Base-by-base conservation (phyloP, 2,797 vertebrate species). In the Avahi laniger region DNA sequence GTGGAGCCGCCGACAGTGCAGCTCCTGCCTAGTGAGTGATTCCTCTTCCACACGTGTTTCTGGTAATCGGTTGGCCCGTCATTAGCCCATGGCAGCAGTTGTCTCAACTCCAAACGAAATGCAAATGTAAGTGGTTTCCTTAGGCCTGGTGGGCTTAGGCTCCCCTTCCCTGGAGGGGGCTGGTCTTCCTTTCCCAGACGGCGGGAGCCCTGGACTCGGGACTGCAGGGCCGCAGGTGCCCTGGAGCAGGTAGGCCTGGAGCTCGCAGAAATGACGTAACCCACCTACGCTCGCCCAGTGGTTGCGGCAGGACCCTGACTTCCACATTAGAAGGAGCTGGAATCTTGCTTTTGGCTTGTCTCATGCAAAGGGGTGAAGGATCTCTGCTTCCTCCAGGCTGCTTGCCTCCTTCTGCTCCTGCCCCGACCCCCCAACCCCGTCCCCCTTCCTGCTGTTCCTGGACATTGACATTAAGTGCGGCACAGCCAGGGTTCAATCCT, bases 31-130 rank as follows among this genome's bases (percentile, higher is more conserved):
- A 90, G 93, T 94, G 97, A 97, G 83, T 48, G 94, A 94, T 48
- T 96, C 96, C 93, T 98, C 97, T 97, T 94, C 95, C 91, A 88
- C 89, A 96, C 97, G 75, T 50, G 97, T 97, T 97, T 95, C 97
- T 97, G 50, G 90, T 94, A 92, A 98, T 97, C 97, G 97, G 78
- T 79, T 95, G 97, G 80, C 78, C 41, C 0, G 0, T 95, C 95
- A 93, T 97, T 97, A 97, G 89, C 94, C 97, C 95, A 92, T 10
- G 85, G 97, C 96, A 96, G 95, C 96, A 76, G 86, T 91, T 95
- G 87, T 97, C 91, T 95, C 97, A 96, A 95, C 95, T 93, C 11
- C 65, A 91, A 94, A 97, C 78, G 67, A 97, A 95, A 97, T 96
- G 95, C 94, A 97, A 86, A 89, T 86, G 50, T 59, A 59, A 81